Evolutionary conservation across 1,140 invertebrate genomes (phyloP), one percentile per base, ranked within the genome.

Genomic region (Pseudoatta argentina): DNA sequence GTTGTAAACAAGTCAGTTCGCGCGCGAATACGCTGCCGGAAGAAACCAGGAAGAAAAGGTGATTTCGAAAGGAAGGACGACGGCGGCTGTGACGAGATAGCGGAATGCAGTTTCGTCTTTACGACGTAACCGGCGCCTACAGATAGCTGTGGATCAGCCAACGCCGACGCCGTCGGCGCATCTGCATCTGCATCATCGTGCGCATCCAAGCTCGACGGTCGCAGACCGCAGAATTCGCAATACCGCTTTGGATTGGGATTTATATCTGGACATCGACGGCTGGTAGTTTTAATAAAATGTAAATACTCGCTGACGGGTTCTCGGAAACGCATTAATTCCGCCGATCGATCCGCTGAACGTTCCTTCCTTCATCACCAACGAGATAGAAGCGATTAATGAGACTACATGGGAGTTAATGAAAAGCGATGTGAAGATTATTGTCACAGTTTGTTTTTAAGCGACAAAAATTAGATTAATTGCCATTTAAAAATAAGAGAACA

Each of bases 281-380:
- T 72, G 87, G 89, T 75, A 77, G 72, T 88, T 91, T 91, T 91
- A 91, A 91, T 91, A 91, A 91, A 91, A 91, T 91, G 89, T 91
- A 91, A 91, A 91, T 91, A 91, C 67, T 89, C 53, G 73, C 21
- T 76, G 51, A 59, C 73, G 83, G 81, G 63, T 44, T 44, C 55
- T 64, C 48, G 87, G 86, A 86, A 72, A 78, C 51, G 76, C 77
- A 86, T 88, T 83, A 78, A 90, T 91, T 78, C 82, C 59, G 14
- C 27, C 24, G 27, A 86, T 86, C 79, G 69, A 83, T 83, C 14
- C 48, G 5, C 16, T 24, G 14, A 21, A 48, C 48, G 7, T 69
- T 81, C n/a, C 55, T 83, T 51, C 14, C 55, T 53, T 30, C 24
- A 24, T 10, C 24, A n/a, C 24, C 12, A n/a, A 48, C 67, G 24